These are phyloP conservation scores for Chionis minor DNA, from an alignment of 2,113 vertebrate genomes.

Conservation along the genomic window DNA sequence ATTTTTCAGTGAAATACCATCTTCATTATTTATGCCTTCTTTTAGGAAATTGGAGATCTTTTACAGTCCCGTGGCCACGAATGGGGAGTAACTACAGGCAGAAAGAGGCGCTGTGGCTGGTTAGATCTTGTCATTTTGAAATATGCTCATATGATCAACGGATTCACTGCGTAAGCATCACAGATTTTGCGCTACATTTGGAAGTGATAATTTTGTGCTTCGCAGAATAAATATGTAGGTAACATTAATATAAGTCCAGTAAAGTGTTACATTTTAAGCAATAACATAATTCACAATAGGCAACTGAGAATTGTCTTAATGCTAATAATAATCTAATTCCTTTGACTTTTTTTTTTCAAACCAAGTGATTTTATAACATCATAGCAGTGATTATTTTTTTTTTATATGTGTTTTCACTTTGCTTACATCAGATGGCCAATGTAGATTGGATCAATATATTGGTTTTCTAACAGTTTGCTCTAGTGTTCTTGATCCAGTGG, in stretches of 20 bases:
- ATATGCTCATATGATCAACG: conserved; percentile 98
- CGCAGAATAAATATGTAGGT: conserved; percentile 73
- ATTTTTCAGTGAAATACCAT: not conserved
- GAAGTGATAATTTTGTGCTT: conserved; percentile 67
- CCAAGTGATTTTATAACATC: not conserved
- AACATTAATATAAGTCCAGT: conserved; percentile 65
- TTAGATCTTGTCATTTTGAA: conserved; percentile 92
- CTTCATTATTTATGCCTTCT: not conserved
- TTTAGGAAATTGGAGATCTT: conserved; percentile 88
- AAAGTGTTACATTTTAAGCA: conserved; percentile 55
- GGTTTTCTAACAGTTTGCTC: not conserved
- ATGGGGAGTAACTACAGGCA: conserved; percentile 94
- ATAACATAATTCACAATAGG: not conserved
- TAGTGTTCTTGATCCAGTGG: not conserved
- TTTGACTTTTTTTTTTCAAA: not conserved
- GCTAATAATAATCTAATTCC: not conserved
- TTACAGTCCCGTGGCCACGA: conserved; percentile 94
- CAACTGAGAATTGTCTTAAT: not conserved
- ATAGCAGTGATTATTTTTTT: not conserved
- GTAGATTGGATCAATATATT: not conserved
- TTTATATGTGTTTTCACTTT: not conserved
- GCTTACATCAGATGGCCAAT: not conserved
- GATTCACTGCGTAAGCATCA: conserved; percentile 93
- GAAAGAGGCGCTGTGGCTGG: conserved; percentile 97
- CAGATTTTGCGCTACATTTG: conserved; percentile 68